Evolutionary conservation across 2,888 invertebrate species (phyloP).

Genomic region (Phortica okadai): DNA sequence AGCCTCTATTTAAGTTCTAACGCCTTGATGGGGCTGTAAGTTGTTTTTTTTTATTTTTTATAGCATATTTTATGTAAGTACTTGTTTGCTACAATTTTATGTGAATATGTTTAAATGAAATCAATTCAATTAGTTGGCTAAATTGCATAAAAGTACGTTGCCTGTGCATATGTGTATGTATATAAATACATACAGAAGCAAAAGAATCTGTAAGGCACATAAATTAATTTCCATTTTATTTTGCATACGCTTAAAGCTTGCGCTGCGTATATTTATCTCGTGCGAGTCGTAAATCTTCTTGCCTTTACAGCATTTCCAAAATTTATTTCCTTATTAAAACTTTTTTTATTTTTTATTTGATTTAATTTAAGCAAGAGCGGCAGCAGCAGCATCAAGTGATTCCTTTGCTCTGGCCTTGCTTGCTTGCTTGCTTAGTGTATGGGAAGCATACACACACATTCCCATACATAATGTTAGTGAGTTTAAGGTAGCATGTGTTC

Average conservation of each 20-base stretch:
- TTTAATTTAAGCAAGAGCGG: slow-evolving; percentile 55
- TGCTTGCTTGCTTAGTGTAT: slow-evolving; percentile 8
- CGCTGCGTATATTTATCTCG: slow-evolving; percentile 56
- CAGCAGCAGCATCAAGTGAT: slow-evolving; percentile 43
- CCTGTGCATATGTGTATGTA: neutral
- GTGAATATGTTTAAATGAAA: too few species aligned
- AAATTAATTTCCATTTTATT: slow-evolving; percentile 69
- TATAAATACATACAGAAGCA: neutral
- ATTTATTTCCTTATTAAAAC: slow-evolving; percentile 70
- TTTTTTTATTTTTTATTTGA: slow-evolving; percentile 61
- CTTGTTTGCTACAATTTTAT: too few species aligned
- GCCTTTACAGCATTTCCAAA: slow-evolving; percentile 64
- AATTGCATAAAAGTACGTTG: too few species aligned
- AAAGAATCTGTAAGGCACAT: slow-evolving; percentile 42
- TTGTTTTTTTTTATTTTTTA: too few species aligned
- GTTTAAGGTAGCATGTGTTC: slow-evolving; percentile 7
- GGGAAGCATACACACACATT: neutral
- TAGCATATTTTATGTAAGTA: too few species aligned
- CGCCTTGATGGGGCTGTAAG: too few species aligned
- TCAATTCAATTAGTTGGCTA: too few species aligned
- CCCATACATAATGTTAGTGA: neutral
- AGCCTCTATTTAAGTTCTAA: too few species aligned
- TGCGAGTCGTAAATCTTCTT: slow-evolving; percentile 67
- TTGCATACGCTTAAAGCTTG: slow-evolving; percentile 44
- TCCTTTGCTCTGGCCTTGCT: slow-evolving; percentile 7